These are phyloP conservation scores for Aurelia coerulea DNA, from an alignment of 30 jellyfish, hydroid and myxozoan species.

Conservation along the genomic window DNA sequence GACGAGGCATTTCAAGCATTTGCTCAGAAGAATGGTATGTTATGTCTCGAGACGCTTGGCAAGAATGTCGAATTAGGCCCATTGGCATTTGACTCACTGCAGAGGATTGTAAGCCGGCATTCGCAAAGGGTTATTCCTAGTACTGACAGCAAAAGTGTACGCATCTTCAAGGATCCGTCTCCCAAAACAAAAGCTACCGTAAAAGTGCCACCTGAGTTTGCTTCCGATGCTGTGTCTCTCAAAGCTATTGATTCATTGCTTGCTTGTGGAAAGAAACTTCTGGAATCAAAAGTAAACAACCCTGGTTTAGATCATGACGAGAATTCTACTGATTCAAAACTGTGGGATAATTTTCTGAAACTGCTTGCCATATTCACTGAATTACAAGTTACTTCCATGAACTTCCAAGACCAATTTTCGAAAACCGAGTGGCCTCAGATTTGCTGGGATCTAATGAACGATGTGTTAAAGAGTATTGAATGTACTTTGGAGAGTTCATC, in stretches of 20 bases:
- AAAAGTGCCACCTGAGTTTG: conserved; percentile 6
- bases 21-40: conserved; percentile 48
- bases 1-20: conserved; percentile 25
- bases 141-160: conserved; percentile 48
- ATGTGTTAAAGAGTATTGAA: not conserved
- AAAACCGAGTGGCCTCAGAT: conserved; percentile 32
- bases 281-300: not conserved
- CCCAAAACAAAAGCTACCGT: conserved; percentile 22
- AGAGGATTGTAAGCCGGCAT: conserved; percentile 5
- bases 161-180: conserved; percentile 44
- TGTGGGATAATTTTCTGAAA: conserved; percentile 33
- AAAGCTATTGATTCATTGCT: conserved; percentile 34
- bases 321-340: not conserved
- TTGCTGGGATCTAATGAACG: conserved; percentile 1
- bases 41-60: conserved; percentile 19
- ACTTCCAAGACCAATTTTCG: conserved; percentile 6
- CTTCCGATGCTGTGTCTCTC: conserved; percentile 6
- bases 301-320: not conserved
- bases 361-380: conserved; percentile 24
- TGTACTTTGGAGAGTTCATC: not conserved
- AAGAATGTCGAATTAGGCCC: conserved; percentile 26
- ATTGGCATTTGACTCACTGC: conserved; percentile 20
- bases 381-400: conserved; percentile 12
- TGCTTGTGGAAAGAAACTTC: conserved; percentile 16
- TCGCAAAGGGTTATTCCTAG: conserved; percentile 1